Percentiles rank a stretch among this genome's conserved stretches.
Evolutionary conservation across 1,140 invertebrate genomes (phyloP).

Genomic region (Zaprionus inermis): DNA sequence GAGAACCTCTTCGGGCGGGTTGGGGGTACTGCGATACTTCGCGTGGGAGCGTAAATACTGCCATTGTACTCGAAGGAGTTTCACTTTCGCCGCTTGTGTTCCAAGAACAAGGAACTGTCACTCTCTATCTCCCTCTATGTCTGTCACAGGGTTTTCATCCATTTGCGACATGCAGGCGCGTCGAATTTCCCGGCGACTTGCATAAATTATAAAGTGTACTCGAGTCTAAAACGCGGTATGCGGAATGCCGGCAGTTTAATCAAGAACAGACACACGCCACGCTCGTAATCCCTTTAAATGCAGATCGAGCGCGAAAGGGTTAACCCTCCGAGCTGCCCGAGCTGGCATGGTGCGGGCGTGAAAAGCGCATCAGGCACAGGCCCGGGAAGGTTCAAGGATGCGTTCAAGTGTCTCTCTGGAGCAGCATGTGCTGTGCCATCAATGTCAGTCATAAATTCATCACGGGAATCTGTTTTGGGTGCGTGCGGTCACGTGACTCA

Average conservation of each 20-base stretch:
- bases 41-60: slow-evolving; percentile 40
- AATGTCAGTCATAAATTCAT: slow-evolving; percentile 83
- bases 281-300: slow-evolving; percentile 61
- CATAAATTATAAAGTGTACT: slow-evolving; percentile 70
- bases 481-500: slow-evolving; percentile 77
- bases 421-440: slow-evolving; percentile 52
- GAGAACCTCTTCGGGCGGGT: slow-evolving; percentile 3
- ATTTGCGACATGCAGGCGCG: slow-evolving; percentile 67
- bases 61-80: background rate
- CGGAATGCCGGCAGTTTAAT: slow-evolving; percentile 64
- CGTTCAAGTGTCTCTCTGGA: slow-evolving; percentile 52
- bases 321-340: slow-evolving; percentile 25
- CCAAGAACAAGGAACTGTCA: background rate
- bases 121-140: slow-evolving; percentile 19
- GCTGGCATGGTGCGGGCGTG: slow-evolving; percentile 61
- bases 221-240: slow-evolving; percentile 28
- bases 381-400: slow-evolving; percentile 13
- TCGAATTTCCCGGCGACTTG: slow-evolving; percentile 71
- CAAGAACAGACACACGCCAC: slow-evolving; percentile 73
- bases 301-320: slow-evolving; percentile 68
- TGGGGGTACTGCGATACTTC: background rate
- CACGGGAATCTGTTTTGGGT: slow-evolving; percentile 80
- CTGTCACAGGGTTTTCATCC: slow-evolving; percentile 38
- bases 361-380: slow-evolving; percentile 69
- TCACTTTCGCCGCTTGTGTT: background rate